Conservation (phyloP, 1,140 invertebrate genomes). For the Zaprionus camerounensis region DNA sequence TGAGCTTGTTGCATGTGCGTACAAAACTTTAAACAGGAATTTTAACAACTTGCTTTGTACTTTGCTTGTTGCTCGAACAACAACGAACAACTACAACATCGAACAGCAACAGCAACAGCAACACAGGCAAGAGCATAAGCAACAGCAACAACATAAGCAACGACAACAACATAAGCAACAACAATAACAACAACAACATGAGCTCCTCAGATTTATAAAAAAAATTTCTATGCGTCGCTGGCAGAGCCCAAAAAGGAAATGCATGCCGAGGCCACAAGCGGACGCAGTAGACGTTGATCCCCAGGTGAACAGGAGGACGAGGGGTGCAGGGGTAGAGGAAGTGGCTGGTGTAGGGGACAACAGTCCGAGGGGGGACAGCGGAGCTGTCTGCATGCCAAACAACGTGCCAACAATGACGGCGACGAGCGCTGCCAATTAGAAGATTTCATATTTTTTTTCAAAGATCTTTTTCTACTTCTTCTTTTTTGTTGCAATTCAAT, state of each 20-base stretch:
- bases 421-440: constrained; percentile 69
- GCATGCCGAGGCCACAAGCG: constrained; percentile 59
- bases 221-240: constrained; percentile 77
- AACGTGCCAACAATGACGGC: constrained; percentile 69
- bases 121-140: constrained; percentile 48
- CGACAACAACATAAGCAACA: constrained; percentile 47
- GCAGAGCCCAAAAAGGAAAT: constrained; percentile 76
- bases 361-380: background rate
- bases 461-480: constrained; percentile 23
- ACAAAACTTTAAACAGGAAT: constrained; percentile 83
- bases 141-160: constrained; percentile 50
- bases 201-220: constrained; percentile 68
- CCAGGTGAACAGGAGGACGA: background rate
- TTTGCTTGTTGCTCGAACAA: constrained; percentile 68
- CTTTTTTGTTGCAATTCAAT: constrained; percentile 63
- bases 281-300: constrained; percentile 9
- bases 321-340: background rate
- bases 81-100: constrained; percentile 50
- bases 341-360: background rate
- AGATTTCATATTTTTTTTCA: constrained; percentile 71
- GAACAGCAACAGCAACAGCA: constrained; percentile 57
- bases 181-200: constrained; percentile 50
- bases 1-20: constrained; percentile 72
- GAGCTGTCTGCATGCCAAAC: constrained; percentile 69
- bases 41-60: constrained; percentile 83